Percentiles rank a stretch among this genome's conserved stretches.
These are phyloP conservation scores for Prinia subflava DNA, from an alignment of 2,113 vertebrate species.

Conservation along the genomic window DNA sequence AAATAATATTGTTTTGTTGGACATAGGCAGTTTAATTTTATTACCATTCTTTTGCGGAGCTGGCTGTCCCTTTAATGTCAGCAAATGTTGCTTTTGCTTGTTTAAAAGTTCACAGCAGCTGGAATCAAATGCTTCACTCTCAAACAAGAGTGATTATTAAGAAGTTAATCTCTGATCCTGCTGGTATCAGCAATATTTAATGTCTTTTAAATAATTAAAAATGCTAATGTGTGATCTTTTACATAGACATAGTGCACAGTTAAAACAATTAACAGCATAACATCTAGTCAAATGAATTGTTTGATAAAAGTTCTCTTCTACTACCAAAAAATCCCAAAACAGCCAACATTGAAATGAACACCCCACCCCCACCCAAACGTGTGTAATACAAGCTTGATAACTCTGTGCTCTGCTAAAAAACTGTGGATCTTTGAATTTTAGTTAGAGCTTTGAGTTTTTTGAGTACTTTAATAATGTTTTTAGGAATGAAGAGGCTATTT, in stretches of 20 bases:
- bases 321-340: background rate
- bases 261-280: background rate
- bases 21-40: background rate
- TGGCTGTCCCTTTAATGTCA: background rate
- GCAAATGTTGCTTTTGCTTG: background rate
- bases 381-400: background rate
- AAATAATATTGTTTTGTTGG: background rate
- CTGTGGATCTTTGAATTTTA: background rate
- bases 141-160: background rate
- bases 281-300: background rate
- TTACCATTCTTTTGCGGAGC: background rate
- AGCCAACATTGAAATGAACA: background rate
- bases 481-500: background rate
- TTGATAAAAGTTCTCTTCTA: background rate
- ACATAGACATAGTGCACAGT: background rate
- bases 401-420: background rate
- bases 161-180: background rate
- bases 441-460: background rate
- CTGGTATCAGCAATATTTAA: slow-evolving; percentile 20
- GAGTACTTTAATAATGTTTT: background rate
- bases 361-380: no score
- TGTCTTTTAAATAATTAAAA: slow-evolving; percentile 33
- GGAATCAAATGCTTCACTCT: slow-evolving; percentile 6
- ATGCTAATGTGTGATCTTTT: background rate
- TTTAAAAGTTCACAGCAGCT: background rate